These are phyloP conservation scores for Butorides virescens DNA, from an alignment of 2,113 vertebrate genomes.

Conservation along the genomic window DNA sequence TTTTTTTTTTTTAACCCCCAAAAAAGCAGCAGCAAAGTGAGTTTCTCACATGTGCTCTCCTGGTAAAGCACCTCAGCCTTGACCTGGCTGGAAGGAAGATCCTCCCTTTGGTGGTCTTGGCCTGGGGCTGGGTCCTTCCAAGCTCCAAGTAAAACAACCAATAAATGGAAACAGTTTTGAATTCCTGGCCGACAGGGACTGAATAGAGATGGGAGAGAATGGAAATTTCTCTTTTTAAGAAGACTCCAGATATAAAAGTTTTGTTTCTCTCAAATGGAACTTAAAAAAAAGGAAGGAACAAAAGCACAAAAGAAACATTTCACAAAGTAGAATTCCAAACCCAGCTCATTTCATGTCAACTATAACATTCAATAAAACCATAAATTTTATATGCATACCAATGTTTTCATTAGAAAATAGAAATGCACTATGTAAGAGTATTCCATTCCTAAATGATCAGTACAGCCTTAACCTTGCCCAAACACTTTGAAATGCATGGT, in stretches of 20 bases:
- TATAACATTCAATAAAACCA: background rate
- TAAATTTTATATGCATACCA: background rate
- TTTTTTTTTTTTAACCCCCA: background rate
- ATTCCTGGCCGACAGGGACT: background rate
- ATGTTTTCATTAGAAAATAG: background rate
- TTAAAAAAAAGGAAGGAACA: background rate
- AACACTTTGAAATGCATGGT: background rate
- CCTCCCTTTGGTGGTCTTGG: background rate
- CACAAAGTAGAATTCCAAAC: background rate
- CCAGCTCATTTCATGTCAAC: background rate
- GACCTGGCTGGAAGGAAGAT: background rate
- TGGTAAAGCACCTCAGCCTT: background rate
- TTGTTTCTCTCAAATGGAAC: background rate
- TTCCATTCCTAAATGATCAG: background rate
- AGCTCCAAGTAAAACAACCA: background rate
- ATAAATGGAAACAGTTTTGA: background rate
- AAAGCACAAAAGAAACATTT: background rate
- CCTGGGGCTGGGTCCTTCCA: background rate
- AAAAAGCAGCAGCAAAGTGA: background rate
- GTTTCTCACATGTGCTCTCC: background rate
- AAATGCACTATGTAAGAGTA: background rate
- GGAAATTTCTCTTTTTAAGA: conserved; percentile 13
- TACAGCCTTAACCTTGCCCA: background rate
- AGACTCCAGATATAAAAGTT: background rate
- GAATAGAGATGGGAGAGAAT: background rate